A percentile compares a stretch with the other conserved stretches of the same genome.
Conservation (phyloP, 1,140 invertebrate species). For the Zaprionus gabonicus region DNA sequence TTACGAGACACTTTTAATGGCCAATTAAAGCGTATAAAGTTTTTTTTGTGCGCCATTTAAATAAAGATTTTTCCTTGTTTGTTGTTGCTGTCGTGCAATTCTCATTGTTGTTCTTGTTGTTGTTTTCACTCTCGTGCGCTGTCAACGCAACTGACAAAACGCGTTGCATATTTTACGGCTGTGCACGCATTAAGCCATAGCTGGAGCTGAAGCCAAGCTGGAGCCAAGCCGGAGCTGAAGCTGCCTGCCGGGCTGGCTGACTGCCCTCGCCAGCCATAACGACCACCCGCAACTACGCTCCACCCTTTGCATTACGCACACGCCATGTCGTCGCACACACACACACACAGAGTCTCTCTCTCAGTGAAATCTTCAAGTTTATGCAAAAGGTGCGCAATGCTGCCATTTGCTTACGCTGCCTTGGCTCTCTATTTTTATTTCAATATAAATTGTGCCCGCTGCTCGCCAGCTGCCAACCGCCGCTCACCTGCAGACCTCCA, state of each 20-base stretch:
- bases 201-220: constrained; percentile 15
- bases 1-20: constrained; percentile 9
- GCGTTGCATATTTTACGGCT: constrained; percentile 66
- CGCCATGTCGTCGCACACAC: constrained; percentile 46
- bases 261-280: constrained; percentile 47
- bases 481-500: constrained; percentile 3
- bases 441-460: constrained; percentile 65
- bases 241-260: neutral
- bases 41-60: constrained; percentile 15
- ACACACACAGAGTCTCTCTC: constrained; percentile 3
- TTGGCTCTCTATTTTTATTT: constrained; percentile 72
- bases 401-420: constrained; percentile 60
- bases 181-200: constrained; percentile 45
- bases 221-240: neutral
- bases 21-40: constrained; percentile 32
- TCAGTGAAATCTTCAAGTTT: constrained; percentile 65
- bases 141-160: constrained; percentile 50
- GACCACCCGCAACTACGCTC: constrained; percentile 23
- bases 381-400: constrained; percentile 61
- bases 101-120: neutral
- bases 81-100: neutral
- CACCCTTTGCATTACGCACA: constrained; percentile 58
- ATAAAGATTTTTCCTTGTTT: constrained; percentile 7
- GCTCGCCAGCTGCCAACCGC: constrained; percentile 22
- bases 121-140: constrained; percentile 15